Evolutionary conservation across 2,113 vertebrate genomes (phyloP), one percentile per base, ranked within the genome.

Genomic region (Cavia aperea): DNA sequence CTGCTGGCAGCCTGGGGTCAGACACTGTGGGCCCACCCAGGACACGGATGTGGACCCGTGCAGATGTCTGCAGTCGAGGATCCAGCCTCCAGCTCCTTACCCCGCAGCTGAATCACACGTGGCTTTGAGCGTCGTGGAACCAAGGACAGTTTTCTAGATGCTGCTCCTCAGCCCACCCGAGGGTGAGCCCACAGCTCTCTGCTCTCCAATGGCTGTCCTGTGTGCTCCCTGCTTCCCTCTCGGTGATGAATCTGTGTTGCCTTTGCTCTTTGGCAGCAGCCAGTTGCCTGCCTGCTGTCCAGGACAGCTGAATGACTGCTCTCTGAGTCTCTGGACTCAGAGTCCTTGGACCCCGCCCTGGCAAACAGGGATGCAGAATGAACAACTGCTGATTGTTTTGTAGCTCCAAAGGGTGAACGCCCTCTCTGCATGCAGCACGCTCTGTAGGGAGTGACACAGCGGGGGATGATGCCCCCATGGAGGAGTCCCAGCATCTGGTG

Each of bases 381-480:
- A 81, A n/a, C 3, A 33, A n/a, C 36, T 1, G 33, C 56, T 29
- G 72, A 12, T 24, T 5, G 5, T 23, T 29, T 46, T 24, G 26
- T n/a, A 75, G 39, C 72, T 75, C 5, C 5, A 24, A 24, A 0
- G 72, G 72, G 72, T 5, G 39, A 75, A 3, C 5, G 36, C 13
- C 21, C 72, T 43, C 72, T 29, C 39, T 13, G 1, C 19, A 7
- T 6, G 43, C 24, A 29, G 39, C 18, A 5, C 72, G 39, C 72
- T 39, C 72, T 15, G 43, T 23, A 75, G 43, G n/a, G 43, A 14
- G 72, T 33, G 23, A 36, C 51, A 6, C 9, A 19, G 43, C 7
- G n/a, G n/a, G 46, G 15, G 43, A 68, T 0, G 2, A 6, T 2
- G 19, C 2, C 51, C 49, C 29, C 15, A 0, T 11, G 4, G 51